Percentiles rank a stretch among this genome's conserved stretches.
These are phyloP conservation scores for Malurus elegans DNA, from an alignment of 2,113 vertebrate genomes.

Conservation along the genomic window DNA sequence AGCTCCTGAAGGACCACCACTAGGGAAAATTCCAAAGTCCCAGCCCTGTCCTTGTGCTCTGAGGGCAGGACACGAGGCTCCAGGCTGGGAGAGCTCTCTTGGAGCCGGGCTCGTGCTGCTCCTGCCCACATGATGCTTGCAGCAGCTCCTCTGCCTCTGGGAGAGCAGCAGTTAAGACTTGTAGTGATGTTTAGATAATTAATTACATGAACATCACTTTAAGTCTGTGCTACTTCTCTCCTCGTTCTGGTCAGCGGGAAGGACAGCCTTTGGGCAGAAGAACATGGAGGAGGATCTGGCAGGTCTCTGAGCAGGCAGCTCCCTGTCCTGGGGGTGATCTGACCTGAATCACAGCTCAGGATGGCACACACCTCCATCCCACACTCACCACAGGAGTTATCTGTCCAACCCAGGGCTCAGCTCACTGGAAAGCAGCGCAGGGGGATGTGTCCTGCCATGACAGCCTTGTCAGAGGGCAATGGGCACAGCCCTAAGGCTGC, in stretches of 20 bases:
- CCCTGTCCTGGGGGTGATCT: background rate
- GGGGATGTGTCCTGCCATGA: background rate
- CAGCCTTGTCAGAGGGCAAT: background rate
- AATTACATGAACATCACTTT: constrained; percentile 99
- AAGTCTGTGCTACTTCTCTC: constrained; percentile 98
- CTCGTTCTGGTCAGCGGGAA: constrained; percentile 61
- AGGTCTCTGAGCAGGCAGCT: constrained; percentile 5
- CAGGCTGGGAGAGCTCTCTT: background rate
- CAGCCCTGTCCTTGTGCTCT: background rate
- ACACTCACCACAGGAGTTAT: background rate
- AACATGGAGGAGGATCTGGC: constrained; percentile 45
- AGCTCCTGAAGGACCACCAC: background rate
- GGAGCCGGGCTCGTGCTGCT: background rate
- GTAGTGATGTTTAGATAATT: constrained; percentile 99
- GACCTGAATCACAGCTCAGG: background rate
- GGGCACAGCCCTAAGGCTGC: background rate
- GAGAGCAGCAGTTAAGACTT: constrained; percentile 94
- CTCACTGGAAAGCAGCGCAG: background rate
- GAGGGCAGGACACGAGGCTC: background rate
- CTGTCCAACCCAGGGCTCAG: background rate
- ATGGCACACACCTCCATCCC: background rate
- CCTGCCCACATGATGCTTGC: background rate
- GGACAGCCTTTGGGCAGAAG: constrained; percentile 65
- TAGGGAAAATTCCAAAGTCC: background rate
- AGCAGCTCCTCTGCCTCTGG: constrained; percentile 51